These are phyloP conservation scores for Chionodraco myersi DNA, from an alignment of 2,113 vertebrate genomes.

Conservation along the genomic window DNA sequence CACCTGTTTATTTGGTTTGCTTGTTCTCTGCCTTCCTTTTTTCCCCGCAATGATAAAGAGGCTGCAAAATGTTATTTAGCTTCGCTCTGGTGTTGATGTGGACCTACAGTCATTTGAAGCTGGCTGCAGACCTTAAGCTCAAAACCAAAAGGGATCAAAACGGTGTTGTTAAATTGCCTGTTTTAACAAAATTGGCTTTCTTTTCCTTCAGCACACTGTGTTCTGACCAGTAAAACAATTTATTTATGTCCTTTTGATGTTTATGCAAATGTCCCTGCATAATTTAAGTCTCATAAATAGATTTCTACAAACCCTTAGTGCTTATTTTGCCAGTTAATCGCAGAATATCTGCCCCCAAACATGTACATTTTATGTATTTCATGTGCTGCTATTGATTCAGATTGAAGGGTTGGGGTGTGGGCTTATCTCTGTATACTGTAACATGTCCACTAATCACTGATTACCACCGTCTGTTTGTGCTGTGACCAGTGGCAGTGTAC, in stretches of 20 bases:
- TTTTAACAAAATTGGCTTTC: conserved; percentile 34
- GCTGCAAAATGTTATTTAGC: conserved; percentile 74
- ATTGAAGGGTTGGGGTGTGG: conserved; percentile 65
- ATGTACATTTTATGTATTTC: conserved; percentile 42
- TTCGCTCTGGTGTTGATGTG: conserved; percentile 49
- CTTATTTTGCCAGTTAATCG: conserved; percentile 26
- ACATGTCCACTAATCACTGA: conserved; percentile 81
- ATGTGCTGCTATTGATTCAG: conserved; percentile 62
- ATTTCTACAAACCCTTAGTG: neutral
- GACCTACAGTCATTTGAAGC: conserved; percentile 62
- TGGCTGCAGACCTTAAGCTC: conserved; percentile 58
- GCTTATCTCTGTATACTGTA: conserved; percentile 79
- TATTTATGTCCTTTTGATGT: conserved; percentile 24
- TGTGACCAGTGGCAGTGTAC: conserved; percentile 76
- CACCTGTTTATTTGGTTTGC: conserved; percentile 87
- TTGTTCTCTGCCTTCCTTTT: conserved; percentile 68
- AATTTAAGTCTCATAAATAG: conserved; percentile 15
- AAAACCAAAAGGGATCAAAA: conserved; percentile 63
- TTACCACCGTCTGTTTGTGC: conserved; percentile 77
- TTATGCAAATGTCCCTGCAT: conserved; percentile 19
- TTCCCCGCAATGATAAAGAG: conserved; percentile 74
- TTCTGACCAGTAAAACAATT: neutral
- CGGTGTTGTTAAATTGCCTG: conserved; percentile 34
- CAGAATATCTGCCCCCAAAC: conserved; percentile 27
- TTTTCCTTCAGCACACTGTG: conserved; percentile 3